Evolutionary conservation across 2,113 vertebrate species (phyloP).

Genomic region (Nasalis larvatus): DNA sequence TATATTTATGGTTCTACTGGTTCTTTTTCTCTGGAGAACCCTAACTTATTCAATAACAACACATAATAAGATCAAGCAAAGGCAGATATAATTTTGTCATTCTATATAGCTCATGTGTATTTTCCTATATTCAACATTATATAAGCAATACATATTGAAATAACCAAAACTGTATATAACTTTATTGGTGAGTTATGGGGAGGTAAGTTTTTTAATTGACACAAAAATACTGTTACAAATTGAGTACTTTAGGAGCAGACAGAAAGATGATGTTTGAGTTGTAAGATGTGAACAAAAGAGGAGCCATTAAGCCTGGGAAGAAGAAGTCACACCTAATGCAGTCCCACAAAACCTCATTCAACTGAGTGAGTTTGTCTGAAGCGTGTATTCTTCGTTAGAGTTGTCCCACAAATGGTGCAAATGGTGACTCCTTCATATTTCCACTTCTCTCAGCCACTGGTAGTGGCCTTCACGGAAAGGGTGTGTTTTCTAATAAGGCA

Average conservation of each 20-base stretch:
- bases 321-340: background rate
- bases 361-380: background rate
- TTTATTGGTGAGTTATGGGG: background rate
- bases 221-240: background rate
- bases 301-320: background rate
- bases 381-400: too few relatives aligned
- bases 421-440: fast-evolving
- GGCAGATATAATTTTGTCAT: background rate
- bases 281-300: background rate
- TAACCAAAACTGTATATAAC: background rate
- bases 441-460: too few relatives aligned
- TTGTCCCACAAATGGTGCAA: background rate
- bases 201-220: background rate
- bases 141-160: background rate
- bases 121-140: background rate
- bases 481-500: background rate
- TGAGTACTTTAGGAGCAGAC: background rate
- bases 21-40: background rate
- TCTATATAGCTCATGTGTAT: fast-evolving
- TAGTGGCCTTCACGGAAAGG: background rate
- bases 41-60: background rate
- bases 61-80: background rate
- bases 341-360: background rate
- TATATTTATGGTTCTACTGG: background rate
- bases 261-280: background rate